Evolutionary conservation across 2,888 invertebrate species (phyloP), one percentile per base, ranked within the genome.

Genomic region (Argynnis bischoffii): DNA sequence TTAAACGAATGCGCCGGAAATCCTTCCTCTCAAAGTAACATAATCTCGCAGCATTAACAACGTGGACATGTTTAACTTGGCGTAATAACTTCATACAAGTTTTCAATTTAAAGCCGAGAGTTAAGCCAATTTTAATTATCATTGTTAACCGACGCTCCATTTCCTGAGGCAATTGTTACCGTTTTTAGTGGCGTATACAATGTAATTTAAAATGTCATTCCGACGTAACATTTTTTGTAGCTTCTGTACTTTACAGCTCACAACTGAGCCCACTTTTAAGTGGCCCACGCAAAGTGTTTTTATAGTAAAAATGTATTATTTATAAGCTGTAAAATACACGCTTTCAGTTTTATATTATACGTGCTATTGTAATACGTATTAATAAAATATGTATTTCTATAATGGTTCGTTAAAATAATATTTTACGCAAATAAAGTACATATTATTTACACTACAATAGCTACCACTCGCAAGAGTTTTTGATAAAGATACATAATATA

Each of bases 61-160:
- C 47, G 57, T 50, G 64, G 35, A 67, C 56, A 55, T 67, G 56
- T 70, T 70, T 67, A 70, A 69, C 55, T 66, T 69, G 50, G n/a
- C 54, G 64, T 66, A 50, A 64, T 69, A 69, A 70, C 64, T 68
- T 67, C 61, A 54, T 70, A 63, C 59, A 63, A 67, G 67, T 70
- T 70, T 70, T 63, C 61, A 70, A 70, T 70, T 70, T 70, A 64
- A 69, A 67, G 61, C 64, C 46, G 61, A 54, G 14, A 48, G 55
- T 70, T 61, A 67, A 67, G 67, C 67, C 70, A 63, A 55, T 67
- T 70, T 70, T 70, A 67, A 70, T 70, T 70, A 66, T 61, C 48
- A 65, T 67, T 56, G 67, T 57, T 57, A 50, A 64, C 67, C 63
- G 57, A 65, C 55, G 56, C 64, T 64, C 50, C 61, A 61, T 61